Base-by-base conservation (phyloP, 2,888 invertebrate species). In the Enoplolaimus lenunculus region DNA sequence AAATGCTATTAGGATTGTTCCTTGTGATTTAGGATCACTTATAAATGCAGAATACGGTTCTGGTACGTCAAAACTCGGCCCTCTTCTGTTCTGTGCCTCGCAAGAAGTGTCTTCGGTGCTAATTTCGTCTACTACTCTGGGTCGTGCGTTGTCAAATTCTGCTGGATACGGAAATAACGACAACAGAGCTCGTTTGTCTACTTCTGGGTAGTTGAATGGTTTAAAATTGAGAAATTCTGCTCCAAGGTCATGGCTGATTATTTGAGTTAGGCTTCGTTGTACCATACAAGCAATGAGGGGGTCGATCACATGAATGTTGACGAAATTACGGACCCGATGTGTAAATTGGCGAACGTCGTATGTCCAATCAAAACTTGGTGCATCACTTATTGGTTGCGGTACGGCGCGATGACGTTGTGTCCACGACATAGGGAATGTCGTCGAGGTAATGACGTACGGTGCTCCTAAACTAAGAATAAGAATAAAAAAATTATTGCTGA, bases 1-100 rank as follows among this genome's bases (percentile, higher is more conserved):
- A 62, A 74, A 74, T 1, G 74, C 74, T 2, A 73, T 71, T 34
- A 74, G 35, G 45, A 74, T 74, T n/a, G 73, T 73, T 31, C 74
- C 74, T 68, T 74, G 70, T 1, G 70, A 73, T 68, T 59, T 66
- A 26, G 70, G 72, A 71, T 73, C 73, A 29, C 71, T 68, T 34
- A 71, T 21, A 64, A 73, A 73, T 1, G 34, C n/a, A 34, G 21
- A 35, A 35, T 71, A 73, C 30, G n/a, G 34, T 31, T 66, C 67
- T 45, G 7, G 7, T 7, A 45, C 7, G 7, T 7, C 7, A 45
- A 21, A 7, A 7, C 7, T 13, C 21, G 45, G 45, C 21, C 7
- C 7, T 45, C 21, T 21, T 45, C 21, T 45, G 45, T 21, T 21
- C 7, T 7, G 21, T 13, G 7, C 21, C 7, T 7, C 7, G 21